Base-by-base conservation (phyloP, 2,797 vertebrate species). In the Eleutherodactylus coqui region DNA sequence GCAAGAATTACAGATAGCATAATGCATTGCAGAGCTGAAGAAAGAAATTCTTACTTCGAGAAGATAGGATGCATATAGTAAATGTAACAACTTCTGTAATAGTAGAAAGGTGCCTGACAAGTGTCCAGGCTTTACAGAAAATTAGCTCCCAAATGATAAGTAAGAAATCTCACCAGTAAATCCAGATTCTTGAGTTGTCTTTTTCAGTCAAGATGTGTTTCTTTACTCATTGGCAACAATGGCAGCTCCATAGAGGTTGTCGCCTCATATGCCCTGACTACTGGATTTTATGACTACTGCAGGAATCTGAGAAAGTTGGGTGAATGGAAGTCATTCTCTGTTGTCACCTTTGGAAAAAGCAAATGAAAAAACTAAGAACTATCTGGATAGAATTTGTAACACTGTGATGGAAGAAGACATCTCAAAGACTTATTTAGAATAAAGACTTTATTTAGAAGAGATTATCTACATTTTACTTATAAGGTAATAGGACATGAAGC, bases 21-120 rank as follows among this genome's bases (percentile, higher is more conserved):
- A 85, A 85, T 85, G 36, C 69, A 41, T 72, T 53, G 75, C 45
- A 70, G 36, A 69, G 83, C 58, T 72, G 75, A 78, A 78, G n/a
- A 51, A 38, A 58, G 9, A 79, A 55, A 67, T 53, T 49, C 34
- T 34, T 36, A 81, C 60, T 81, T 14, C 79, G 69, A 43, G 69
- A 41, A 43, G 36, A 70, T 45, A 62, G n/a, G 38, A 32, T 60
- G 16, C 14, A 43, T 13, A 36, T 36, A 8, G 14, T 29, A 11
- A 80, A 64, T 14, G 41, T 58, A 79, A 43, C 67, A 67, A 67
- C 29, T 29, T 29, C 34, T 80, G 21, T 24, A 41, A 5, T 10
- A 5, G 38, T 41, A 38, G 34, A 27, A 55, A 58, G 10, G 21
- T 27, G 7, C 19, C n/a, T 24, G 17, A 49, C 27, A 76, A 47